Evolutionary conservation across 2,888 invertebrate genomes (phyloP), one percentile per base, ranked within the genome.

Genomic region (Xylophagus ater): DNA sequence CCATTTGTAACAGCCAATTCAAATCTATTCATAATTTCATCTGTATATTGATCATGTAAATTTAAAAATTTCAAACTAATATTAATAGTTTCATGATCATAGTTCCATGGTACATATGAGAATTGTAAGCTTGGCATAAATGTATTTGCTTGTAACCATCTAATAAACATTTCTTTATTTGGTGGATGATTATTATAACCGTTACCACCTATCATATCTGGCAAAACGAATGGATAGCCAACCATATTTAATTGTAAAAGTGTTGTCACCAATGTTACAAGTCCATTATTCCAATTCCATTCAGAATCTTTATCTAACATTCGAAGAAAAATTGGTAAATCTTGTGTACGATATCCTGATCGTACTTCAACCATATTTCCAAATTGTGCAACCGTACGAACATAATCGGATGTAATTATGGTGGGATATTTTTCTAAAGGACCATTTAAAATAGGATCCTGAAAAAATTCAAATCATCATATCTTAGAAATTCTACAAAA

Each of bases 111-210:
- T 2, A 76, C 71, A 48, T 73, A 74, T 3, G 85, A 84, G 55
- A 81, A 82, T 60, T 87, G 84, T 50, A 87, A 65, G 10, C 75
- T 67, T 0, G 86, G 83, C 74, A 87, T 78, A 51, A 83, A 83
- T 1, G 74, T 71, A 45, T 78, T 80, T 1, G 80, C 75, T 58
- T 83, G 78, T 30, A 81, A 58, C 85, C 85, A 86, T 41, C 85
- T 69, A 21, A 84, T 68, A 51, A 77, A 80, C 13, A 80, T 57
- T 52, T 79, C 76, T 40, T 73, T 71, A 4, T 62, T 65, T 8
- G 73, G 66, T 0, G 59, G 56, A 14, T 68, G 71, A 28, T 67
- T 59, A 3, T 66, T 55, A 49, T 75, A 75, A 2, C 71, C 74
- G 53, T 75, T 77, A 13, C 78, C 78, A 4, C 77, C 78, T 39